Evolutionary conservation across 2,888 invertebrate genomes (phyloP), one percentile per base, ranked within the genome.

Genomic region (Venusia cambrica): DNA sequence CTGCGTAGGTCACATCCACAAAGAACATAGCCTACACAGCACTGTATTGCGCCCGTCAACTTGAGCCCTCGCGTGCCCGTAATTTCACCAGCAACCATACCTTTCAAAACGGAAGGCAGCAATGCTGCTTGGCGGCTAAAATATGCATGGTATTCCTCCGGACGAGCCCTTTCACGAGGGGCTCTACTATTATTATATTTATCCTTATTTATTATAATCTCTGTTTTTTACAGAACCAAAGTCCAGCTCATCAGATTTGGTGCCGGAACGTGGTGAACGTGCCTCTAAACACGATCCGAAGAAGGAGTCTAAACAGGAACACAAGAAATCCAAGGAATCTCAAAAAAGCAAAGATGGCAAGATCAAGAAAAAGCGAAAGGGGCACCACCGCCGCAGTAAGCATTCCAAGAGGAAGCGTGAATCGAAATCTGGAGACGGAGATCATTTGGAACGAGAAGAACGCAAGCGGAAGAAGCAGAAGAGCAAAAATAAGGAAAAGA

Each of bases 371-470:
- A 88, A 84, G 55, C 78, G 75, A 32, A 89, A 77, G 52, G 71
- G 83, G 1, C 85, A 80, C 39, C 81, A 78, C 49, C 75, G 78
- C 8, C 84, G 80, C 44, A 77, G 83, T 12, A 85, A 85, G 73
- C 85, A 85, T 77, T 85, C 85, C 62, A 85, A 79, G 56, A 77
- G 69, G 39, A 78, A 71, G 41, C 81, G 72, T 41, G 61, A 71
- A 36, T 72, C 75, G 29, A 75, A 74, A 45, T 70, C 74, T 1
- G 70, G 67, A 14, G 75, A 64, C 21, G 53, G 60, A 3, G 65
- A 69, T 26, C 65, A 68, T 4, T 74, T 26, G 30, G 39, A 73
- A 60, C 63, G 64, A 13, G 73, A 68, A 51, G 80, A 75, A 34
- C 64, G 72, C 35, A 81, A 72, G 46, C 79, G 72, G 44, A 70